Base-by-base conservation (phyloP, 2,888 invertebrate genomes). In the Rotaria macrura region DNA sequence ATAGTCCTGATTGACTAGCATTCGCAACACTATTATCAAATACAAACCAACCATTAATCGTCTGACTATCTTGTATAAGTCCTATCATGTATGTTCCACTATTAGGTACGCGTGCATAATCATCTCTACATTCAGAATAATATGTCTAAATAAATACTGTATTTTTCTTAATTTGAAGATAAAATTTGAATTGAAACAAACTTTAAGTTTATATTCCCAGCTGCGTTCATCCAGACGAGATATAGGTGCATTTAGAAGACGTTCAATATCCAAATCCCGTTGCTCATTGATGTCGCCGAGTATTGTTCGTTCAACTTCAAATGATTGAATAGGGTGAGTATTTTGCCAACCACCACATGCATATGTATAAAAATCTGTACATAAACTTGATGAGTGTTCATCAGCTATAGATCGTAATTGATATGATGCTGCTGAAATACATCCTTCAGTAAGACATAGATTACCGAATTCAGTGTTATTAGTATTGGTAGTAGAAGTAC, bases 261-360 rank as follows among this genome's bases (percentile, higher is more conserved):
- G 87, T 40, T 87, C 29, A 20, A 87, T 65, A 34, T 85, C 57
- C 38, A 84, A 86, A 49, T 87, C 87, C 20, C 85, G 85, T 52
- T 84, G 84, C 2, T 84, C 57, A 85, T 92, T 87, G 86, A 91
- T 89, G 87, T 91, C 90, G 83, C 90, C 89, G 57, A 91, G 89
- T 88, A 91, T 91, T 92, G 92, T 92, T 83, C 86, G 54, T 34
- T 91, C 89, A 85, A 91, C 90, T 85, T 90, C 89, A 84, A 91
- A 92, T 38, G 90, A 89, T 1, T 92, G 92, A 83, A 92, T 89
- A 1, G 90, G 89, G 87, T 92, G 90, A 17, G 89, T 89, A 34
- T 89, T 88, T 38, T 92, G 88, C 92, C 92, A 93, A 47, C 92
- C 91, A 2, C 92, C 92, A 88, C 93, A 93, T 4, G 92, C 90